These are phyloP conservation scores for Lepidurus packardi DNA, from an alignment of 1,140 invertebrate genomes.

Conservation along the genomic window DNA sequence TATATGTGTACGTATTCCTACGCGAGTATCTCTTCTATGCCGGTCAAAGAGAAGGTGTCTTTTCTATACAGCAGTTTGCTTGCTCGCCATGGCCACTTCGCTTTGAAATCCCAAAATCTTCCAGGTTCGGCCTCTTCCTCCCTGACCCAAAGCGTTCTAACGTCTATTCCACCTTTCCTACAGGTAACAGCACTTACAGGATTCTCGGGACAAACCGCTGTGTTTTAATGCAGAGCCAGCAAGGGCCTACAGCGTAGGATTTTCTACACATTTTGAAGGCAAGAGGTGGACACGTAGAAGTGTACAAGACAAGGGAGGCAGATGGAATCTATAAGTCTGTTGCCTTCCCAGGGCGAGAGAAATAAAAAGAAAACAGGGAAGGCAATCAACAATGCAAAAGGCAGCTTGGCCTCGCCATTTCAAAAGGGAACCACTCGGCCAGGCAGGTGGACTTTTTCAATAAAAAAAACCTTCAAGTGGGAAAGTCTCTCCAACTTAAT, in stretches of 20 bases:
- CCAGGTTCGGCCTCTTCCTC: conserved; percentile 7
- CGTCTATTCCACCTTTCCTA: neutral
- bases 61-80: too few species aligned
- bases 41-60: neutral
- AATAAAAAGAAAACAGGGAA: too few species aligned
- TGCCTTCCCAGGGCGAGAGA: neutral
- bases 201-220: conserved; percentile 13
- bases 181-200: neutral
- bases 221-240: neutral
- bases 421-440: too few species aligned
- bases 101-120: conserved; percentile 2
- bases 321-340: neutral
- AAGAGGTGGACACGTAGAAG: neutral
- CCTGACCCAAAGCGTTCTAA: neutral
- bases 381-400: too few species aligned
- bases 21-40: neutral
- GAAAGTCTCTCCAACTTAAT: too few species aligned
- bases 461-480: too few species aligned
- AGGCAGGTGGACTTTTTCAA: too few species aligned
- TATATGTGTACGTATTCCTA: neutral
- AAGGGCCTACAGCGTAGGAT: neutral
- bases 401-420: too few species aligned
- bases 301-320: conserved; percentile 17
- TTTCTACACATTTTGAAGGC: neutral
- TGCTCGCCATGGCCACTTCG: neutral